These are phyloP conservation scores for Pelosia muscerda DNA, from an alignment of 2,888 invertebrate genomes.

Conservation along the genomic window DNA sequence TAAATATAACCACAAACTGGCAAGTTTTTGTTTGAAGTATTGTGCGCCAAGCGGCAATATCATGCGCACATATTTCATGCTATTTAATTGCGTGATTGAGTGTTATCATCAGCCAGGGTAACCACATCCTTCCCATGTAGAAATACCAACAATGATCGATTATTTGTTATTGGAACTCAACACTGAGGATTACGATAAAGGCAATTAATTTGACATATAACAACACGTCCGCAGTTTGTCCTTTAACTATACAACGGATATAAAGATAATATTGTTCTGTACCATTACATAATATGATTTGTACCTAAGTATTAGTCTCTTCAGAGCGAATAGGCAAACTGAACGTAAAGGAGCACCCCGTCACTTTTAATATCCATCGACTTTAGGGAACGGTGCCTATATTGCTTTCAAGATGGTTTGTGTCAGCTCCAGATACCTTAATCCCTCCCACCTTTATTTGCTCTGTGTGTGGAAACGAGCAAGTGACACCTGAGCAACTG, in stretches of 20 bases:
- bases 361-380: not conserved
- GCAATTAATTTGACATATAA: not conserved
- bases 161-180: constrained; percentile 9
- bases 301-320: not conserved
- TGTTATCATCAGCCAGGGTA: constrained; percentile 37
- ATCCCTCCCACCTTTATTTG: not conserved
- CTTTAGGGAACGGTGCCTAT: not conserved
- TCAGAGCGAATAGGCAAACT: not conserved
- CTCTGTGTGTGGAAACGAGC: not conserved
- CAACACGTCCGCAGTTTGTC: not conserved
- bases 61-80: constrained; percentile 46
- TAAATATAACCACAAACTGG: not conserved
- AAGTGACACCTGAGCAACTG: not conserved
- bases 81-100: constrained; percentile 45
- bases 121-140: constrained; percentile 47
- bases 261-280: too few species aligned
- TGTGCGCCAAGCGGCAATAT: constrained; percentile 39
- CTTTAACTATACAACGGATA: not conserved
- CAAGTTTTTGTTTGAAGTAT: constrained; percentile 10
- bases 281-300: not conserved
- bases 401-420: not conserved
- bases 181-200: constrained; percentile 1
- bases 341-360: not conserved
- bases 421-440: not conserved
- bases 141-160: constrained; percentile 23